Base-by-base conservation (phyloP, 2,113 vertebrate genomes). In the Gymnogyps californianus region DNA sequence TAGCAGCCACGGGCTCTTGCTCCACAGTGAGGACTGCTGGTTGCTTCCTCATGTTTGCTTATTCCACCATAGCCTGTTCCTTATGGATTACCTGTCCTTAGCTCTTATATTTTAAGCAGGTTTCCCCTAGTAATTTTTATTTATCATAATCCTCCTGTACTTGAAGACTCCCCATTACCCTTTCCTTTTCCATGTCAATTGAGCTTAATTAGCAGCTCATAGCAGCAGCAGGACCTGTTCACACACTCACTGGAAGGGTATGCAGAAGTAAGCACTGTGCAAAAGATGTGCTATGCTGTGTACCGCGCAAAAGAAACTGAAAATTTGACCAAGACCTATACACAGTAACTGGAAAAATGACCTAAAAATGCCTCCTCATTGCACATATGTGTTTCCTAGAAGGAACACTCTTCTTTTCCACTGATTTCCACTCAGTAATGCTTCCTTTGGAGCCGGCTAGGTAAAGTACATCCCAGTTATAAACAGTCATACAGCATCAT, bases 401-500 rank as follows among this genome's bases (percentile, higher is more conserved):
- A 64, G 38, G 29, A 82, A 83, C 76, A 77, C 32, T 57, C 49
- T 76, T 66, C 26, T 75, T 82, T 85, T 51, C 34, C 34, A 40
- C 25, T 62, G 25, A 38, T 77, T 66, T 75, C n/a, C 36, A 62
- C 42, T 64, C 32, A 59, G 38, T 36, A 82, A 36, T 40, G 25
- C 17, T 47, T 58, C 40, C 28, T 82, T 54, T n/a, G 31, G 61
- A 77, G 42, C n/a, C 80, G 29, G n/a, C 7, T 38, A 34, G 24
- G 69, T 55, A 38, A 80, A 85, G 22, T 26, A 72, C 36, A 61
- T 28, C 34, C 40, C 57, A 40, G 14, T 51, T 58, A 55, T 13
- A 49, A 90, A 29, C 0, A 0, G 4, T 85, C 38, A 44, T 28
- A 59, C 1, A 76, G 59, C 58, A 76, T 34, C 8, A 29, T 47